Conservation (phyloP, 2,888 invertebrate genomes). For the Tortrix viridana region DNA sequence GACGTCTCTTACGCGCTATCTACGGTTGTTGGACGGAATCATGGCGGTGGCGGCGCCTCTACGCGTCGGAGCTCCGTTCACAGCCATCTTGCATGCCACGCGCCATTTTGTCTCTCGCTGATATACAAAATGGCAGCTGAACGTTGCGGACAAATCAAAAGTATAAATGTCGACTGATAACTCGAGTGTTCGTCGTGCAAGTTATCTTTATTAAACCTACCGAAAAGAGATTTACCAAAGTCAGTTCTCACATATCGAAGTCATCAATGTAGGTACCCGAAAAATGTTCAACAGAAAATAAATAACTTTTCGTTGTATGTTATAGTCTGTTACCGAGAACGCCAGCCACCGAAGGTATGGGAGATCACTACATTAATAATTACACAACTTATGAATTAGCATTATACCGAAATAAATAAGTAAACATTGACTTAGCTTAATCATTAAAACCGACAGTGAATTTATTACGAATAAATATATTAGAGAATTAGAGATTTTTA, state of each 20-base stretch:
- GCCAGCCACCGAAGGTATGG: constrained; percentile 77
- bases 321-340: constrained; percentile 61
- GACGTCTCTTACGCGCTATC: constrained; percentile 85
- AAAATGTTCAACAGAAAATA: constrained; percentile 61
- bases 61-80: constrained; percentile 45
- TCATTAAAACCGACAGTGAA: constrained; percentile 77
- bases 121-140: constrained; percentile 49
- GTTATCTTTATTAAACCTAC: constrained; percentile 25
- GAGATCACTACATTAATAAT: constrained; percentile 81
- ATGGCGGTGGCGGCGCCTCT: constrained; percentile 75
- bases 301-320: constrained; percentile 79
- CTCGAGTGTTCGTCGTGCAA: constrained; percentile 40
- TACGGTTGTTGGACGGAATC: constrained; percentile 85
- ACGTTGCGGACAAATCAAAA: constrained; percentile 54
- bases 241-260: constrained; percentile 42
- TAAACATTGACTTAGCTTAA: constrained; percentile 84
- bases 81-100: constrained; percentile 45
- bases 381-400: constrained; percentile 82
- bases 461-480: constrained; percentile 57
- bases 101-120: constrained; percentile 40
- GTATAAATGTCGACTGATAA: constrained; percentile 47
- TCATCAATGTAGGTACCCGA: constrained; percentile 51
- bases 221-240: constrained; percentile 39
- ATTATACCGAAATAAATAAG: constrained; percentile 81
- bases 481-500: constrained; percentile 57